phyloP scores from a whole-genome alignment of 2,888 invertebrate species.

The Caenorhabditis imperialis region DNA sequence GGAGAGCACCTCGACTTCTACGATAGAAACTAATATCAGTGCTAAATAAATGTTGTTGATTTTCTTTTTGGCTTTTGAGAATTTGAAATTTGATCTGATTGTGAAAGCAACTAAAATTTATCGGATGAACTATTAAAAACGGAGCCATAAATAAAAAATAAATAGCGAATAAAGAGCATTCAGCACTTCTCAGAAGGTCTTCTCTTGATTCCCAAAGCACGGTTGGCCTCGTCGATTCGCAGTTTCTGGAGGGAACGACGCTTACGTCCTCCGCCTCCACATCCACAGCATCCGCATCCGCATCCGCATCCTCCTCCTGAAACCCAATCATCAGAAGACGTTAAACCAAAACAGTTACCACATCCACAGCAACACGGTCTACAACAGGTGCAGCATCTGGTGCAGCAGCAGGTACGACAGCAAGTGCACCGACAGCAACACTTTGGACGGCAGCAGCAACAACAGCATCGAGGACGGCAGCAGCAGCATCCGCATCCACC shows the following conservation, averaged over 20 bases:
- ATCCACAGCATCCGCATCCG: constrained; percentile 38
- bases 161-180: no score
- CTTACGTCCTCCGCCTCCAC: constrained; percentile 56
- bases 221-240: constrained; percentile 49
- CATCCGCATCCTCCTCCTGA: constrained; percentile 43
- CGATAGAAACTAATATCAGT: no score
- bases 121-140: no score
- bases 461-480: constrained; percentile 16
- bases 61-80: no score
- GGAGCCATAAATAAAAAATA: no score
- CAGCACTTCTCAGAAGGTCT: constrained; percentile 35
- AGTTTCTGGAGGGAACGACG: constrained; percentile 58
- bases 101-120: no score
- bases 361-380: constrained; percentile 55
- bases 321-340: no score
- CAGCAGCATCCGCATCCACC: constrained; percentile 48
- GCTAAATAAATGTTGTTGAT: no score
- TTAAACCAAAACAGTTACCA: constrained; percentile 32
- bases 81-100: no score
- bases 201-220: constrained; percentile 40
- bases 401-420: constrained; percentile 57
- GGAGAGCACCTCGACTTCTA: no score
- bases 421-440: constrained; percentile 55
- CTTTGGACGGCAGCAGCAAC: constrained; percentile 52
- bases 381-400: constrained; percentile 57